Conservation (phyloP, 1,140 invertebrate species). For the Eciton burchellii region DNA sequence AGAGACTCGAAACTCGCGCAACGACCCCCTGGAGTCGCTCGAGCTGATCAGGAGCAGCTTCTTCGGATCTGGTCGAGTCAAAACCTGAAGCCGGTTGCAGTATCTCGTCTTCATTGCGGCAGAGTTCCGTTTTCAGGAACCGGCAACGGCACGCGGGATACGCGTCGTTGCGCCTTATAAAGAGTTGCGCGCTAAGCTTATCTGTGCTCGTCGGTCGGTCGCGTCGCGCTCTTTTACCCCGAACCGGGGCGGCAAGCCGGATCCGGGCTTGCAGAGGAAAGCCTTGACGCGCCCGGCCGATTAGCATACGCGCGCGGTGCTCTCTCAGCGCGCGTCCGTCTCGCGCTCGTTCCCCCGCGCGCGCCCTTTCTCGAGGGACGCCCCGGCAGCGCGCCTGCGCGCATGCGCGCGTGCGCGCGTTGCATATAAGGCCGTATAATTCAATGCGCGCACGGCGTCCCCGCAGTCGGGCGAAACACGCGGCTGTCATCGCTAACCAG, state of each 20-base stretch:
- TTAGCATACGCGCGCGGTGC: slow-evolving; percentile 66
- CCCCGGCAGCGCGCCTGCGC: neutral
- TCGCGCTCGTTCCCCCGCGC: slow-evolving; percentile 8
- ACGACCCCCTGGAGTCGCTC: no score
- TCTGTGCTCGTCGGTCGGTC: slow-evolving; percentile 52
- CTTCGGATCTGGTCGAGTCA: neutral
- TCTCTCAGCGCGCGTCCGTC: slow-evolving; percentile 30
- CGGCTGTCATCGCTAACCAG: slow-evolving; percentile 59
- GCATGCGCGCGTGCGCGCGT: no score
- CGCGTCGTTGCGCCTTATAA: slow-evolving; percentile 58
- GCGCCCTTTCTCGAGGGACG: slow-evolving; percentile 16
- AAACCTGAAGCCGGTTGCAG: neutral
- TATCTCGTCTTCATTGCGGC: neutral
- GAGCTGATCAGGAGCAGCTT: neutral
- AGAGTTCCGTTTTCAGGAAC: slow-evolving; percentile 47
- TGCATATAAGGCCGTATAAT: slow-evolving; percentile 73
- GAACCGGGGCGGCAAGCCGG: slow-evolving; percentile 55
- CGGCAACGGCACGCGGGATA: slow-evolving; percentile 21
- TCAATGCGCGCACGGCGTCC: slow-evolving; percentile 63
- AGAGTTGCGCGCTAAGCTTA: slow-evolving; percentile 60
- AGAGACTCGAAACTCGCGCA: neutral
- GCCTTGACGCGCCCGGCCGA: slow-evolving; percentile 67
- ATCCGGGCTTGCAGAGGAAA: slow-evolving; percentile 61
- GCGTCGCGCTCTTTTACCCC: slow-evolving; percentile 63
- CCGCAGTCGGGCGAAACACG: slow-evolving; percentile 15